Evolutionary conservation across 2,888 invertebrate species (phyloP).

Genomic region (Watsonalla cultraria): DNA sequence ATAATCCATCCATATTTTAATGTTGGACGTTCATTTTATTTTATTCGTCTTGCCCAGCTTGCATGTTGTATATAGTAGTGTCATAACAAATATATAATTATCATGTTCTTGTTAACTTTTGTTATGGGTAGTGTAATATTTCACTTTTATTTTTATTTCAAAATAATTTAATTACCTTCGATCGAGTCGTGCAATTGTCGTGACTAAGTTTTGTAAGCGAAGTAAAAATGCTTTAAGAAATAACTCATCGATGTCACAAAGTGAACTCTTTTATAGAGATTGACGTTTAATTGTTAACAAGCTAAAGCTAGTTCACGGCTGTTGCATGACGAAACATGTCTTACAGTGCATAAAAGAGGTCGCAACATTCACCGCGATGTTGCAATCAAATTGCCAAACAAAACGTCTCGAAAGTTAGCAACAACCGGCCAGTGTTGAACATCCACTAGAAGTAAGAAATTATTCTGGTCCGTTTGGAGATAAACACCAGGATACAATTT

Average conservation of each 20-base stretch:
- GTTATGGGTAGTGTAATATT: conserved; percentile 67
- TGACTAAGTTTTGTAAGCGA: conserved; percentile 42
- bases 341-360: conserved; percentile 22
- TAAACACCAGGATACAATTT: conserved; percentile 69
- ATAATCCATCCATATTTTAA: conserved; percentile 67
- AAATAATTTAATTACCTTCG: conserved; percentile 28
- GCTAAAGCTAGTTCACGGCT: conserved; percentile 29
- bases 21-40: conserved; percentile 63
- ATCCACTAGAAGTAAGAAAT: conserved; percentile 72
- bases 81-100: conserved; percentile 54
- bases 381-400: conserved; percentile 50
- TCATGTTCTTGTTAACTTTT: conserved; percentile 70
- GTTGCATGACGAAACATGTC: conserved; percentile 34
- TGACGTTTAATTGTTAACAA: conserved; percentile 25
- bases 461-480: conserved; percentile 65
- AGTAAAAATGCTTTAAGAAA: conserved; percentile 36
- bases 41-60: conserved; percentile 71
- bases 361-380: conserved; percentile 55
- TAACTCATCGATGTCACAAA: conserved; percentile 57
- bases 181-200: conserved; percentile 42
- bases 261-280: conserved; percentile 33
- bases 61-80: conserved; percentile 70
- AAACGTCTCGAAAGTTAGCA: conserved; percentile 58
- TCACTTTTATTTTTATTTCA: conserved; percentile 40
- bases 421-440: conserved; percentile 72